Evolutionary conservation across 92 coral and sea anemone species (phyloP), one percentile per base, ranked within the genome.

Genomic region (Bergia sp.): DNA sequence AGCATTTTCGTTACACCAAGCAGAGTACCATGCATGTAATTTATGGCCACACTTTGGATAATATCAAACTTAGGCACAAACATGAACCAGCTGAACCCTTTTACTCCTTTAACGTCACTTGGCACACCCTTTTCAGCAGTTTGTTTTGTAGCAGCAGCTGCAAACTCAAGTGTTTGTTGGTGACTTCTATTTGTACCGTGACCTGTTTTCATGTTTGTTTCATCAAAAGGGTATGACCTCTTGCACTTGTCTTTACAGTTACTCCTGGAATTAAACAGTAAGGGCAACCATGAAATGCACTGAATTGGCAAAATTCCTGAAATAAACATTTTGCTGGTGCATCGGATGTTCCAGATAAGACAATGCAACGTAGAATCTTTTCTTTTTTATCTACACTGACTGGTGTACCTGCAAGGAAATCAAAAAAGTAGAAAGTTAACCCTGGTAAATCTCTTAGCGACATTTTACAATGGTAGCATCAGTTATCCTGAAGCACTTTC

Each of bases 251-350:
- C 80, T 94, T 90, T 0, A 90, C 86, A 38, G 91, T 87, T 76
- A 88, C 89, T 2, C 96, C 96, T 39, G 89, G 92, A 79, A 76
- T 65, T 38, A 86, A 81, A 41, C 96, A 92, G 80, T 77, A 91
- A 0, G 95, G 95, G 61, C 95, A 94, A 3, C 96, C 96, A 89
- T 40, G 90, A 37, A 47, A 53, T 37, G 93, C 96, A 94, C 89
- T 94, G 69, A 80, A 94, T 53, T 94, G 96, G 1, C 58, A 20
- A 44, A 92, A 55, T 38, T 90, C 85, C 49, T 92, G 94, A 77
- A 92, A 89, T 3, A 92, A 38, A 89, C 96, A 94, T 67, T 91
- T 88, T 0, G 96, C 95, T 12, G 96, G 95, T 9, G 95, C 93
- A 87, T 92, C 95, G 90, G 90, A 90, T 61, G 79, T 83, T 45